Evolutionary conservation across 2,888 invertebrate species (phyloP).

Genomic region (Agriopis leucophaearia): DNA sequence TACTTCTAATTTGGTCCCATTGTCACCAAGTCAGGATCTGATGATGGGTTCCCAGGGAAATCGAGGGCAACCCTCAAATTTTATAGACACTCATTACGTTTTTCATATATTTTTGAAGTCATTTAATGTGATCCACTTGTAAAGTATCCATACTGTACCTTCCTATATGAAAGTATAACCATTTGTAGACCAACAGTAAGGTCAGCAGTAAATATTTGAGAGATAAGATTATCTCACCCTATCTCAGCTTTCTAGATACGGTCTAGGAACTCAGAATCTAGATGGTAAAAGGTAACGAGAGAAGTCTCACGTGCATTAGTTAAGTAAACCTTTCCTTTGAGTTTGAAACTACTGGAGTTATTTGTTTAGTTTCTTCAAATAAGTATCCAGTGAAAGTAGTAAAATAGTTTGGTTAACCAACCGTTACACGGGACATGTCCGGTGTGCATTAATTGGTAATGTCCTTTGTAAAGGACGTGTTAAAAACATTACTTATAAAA

Average conservation of each 20-base stretch:
- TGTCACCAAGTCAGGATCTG: too few relatives aligned
- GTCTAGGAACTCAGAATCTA: conserved; percentile 13
- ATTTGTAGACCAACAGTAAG: conserved; percentile 4
- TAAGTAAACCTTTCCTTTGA: conserved; percentile 15
- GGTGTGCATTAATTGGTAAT: too few relatives aligned
- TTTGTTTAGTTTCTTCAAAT: conserved; percentile 3
- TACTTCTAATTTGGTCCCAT: too few relatives aligned
- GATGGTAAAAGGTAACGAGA: conserved; percentile 4
- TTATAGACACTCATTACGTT: too few relatives aligned
- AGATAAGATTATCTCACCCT: conserved; percentile 34
- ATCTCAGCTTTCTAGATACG: conserved; percentile 26
- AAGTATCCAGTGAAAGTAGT: neutral
- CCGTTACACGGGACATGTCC: too few relatives aligned
- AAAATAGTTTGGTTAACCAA: neutral
- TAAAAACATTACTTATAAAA: too few relatives aligned
- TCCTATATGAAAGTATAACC: too few relatives aligned
- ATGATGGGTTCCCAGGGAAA: too few relatives aligned
- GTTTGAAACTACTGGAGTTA: conserved; percentile 1
- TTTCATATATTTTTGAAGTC: too few relatives aligned
- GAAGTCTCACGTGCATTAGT: conserved; percentile 13
- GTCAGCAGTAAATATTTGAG: conserved; percentile 38
- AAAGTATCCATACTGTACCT: conserved; percentile 17
- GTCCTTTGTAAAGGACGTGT: too few relatives aligned
- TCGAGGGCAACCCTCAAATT: too few relatives aligned
- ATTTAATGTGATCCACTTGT: too few relatives aligned